Base-by-base conservation (phyloP, 2,888 invertebrate genomes). In the Philereme transversata region DNA sequence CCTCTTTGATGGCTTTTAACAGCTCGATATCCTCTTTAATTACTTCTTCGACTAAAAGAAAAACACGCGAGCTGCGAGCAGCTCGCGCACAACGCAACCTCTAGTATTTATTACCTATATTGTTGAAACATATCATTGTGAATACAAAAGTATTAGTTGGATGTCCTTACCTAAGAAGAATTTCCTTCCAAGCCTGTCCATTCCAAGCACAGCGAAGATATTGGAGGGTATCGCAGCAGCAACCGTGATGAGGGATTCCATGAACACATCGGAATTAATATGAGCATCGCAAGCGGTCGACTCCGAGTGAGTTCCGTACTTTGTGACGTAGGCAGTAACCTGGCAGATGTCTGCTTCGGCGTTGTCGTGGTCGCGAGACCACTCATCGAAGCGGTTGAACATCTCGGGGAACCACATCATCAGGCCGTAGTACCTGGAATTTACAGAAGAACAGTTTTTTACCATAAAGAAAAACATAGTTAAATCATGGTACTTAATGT, bases 321-420 rank as follows among this genome's bases (percentile, higher is more conserved):
- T 92, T 4, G 96, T 95, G 36, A 97, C 96, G 83, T 95, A 97
- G 0, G 95, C 90, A 9, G 96, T 97, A 60, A 97, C 97, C 73
- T 94, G 88, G 79, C 97, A 97, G 58, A 96, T 96, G 70, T 94
- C 94, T 0, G 95, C 95, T 53, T 94, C 93, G 51, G 93, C 90
- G 72, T 94, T 94, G 53, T 95, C 95, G 86, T 96, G 94, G 40
- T 93, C 90, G 55, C 94, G 93, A 53, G 95, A 94, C 89, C 94
- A 97, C 82, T 96, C 96, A 87, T 97, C 97, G 84, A 97, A 97
- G 51, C 98, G 96, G 83, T 96, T 97, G 90, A 98, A 98, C 80
- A 98, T 93, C 88, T 98, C 98, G 0, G 98, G 98, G 90, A 98
- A 98, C 98, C 98, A 98, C 97, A 98, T 97, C 97, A 97, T 97